These are phyloP conservation scores for Origma solitaria DNA, from an alignment of 2,113 vertebrate genomes.

Conservation along the genomic window DNA sequence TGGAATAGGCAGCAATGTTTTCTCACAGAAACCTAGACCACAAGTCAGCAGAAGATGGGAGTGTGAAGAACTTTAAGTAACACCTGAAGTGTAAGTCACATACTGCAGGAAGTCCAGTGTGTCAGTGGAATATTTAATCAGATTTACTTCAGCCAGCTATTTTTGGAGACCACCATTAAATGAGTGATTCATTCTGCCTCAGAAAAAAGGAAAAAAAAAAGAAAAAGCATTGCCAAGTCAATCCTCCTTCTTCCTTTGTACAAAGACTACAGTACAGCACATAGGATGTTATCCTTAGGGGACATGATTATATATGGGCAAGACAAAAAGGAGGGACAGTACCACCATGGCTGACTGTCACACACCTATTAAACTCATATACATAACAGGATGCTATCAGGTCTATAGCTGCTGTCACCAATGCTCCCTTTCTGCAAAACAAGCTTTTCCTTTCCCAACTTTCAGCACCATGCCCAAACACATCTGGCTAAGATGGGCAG, in stretches of 20 bases:
- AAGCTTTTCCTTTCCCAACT: not conserved
- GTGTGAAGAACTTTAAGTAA: not conserved
- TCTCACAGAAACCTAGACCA: not conserved
- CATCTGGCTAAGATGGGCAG: not conserved
- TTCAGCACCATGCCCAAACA: not conserved
- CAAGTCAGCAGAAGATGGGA: not conserved
- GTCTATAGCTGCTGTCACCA: not conserved
- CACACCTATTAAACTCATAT: not conserved
- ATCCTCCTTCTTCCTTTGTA: not conserved
- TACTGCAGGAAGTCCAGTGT: not conserved
- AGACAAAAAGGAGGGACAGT: not conserved
- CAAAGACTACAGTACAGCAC: not conserved
- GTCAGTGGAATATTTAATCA: not conserved
- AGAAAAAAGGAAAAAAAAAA: not conserved
- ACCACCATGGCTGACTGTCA: not conserved
- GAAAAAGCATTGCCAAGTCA: not conserved
- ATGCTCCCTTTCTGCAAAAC: not conserved
- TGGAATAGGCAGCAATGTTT: not conserved
- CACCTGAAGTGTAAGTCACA: not conserved
- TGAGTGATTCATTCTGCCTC: not conserved
- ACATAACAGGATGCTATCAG: not conserved
- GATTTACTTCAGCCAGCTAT: not conserved
- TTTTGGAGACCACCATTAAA: not conserved
- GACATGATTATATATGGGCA: not conserved
- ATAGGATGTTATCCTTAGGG: not conserved